Conservation (phyloP, 2,888 invertebrate species). For the Clistopyga incitator region DNA sequence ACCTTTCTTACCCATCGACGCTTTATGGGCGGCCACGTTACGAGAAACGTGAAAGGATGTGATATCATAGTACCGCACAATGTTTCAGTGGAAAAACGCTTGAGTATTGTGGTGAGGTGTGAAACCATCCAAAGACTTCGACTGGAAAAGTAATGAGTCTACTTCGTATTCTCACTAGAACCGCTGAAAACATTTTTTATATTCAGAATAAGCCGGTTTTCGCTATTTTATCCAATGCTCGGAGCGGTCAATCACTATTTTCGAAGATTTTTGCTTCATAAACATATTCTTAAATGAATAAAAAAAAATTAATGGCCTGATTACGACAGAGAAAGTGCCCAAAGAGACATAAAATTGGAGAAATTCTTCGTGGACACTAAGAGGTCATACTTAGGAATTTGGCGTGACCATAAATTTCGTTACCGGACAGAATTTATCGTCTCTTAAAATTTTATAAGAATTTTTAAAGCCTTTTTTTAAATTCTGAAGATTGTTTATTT, state of each 20-base stretch:
- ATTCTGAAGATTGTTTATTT: background rate
- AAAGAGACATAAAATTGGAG: background rate
- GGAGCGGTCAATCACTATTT: too few relatives aligned
- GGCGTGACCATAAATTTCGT: background rate
- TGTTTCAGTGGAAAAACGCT: background rate
- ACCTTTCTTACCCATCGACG: constrained; percentile 7
- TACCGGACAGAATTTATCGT: background rate
- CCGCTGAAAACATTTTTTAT: too few relatives aligned
- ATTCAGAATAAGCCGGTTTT: too few relatives aligned
- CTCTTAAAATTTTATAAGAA: background rate
- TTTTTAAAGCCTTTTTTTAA: background rate
- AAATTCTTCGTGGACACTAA: background rate
- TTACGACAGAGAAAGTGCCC: background rate
- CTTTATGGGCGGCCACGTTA: constrained; percentile 23
- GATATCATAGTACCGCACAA: background rate
- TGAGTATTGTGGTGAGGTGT: background rate
- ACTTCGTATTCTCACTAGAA: too few relatives aligned
- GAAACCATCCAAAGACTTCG: too few relatives aligned
- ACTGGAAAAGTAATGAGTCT: too few relatives aligned
- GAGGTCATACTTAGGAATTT: background rate
- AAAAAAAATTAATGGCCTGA: background rate
- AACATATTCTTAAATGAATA: too few relatives aligned
- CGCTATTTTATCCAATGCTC: too few relatives aligned
- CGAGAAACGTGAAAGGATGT: background rate
- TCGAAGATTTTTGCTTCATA: too few relatives aligned